A percentile compares a stretch with the other conserved stretches of the same genome.
phyloP scores from a whole-genome alignment of 1,140 invertebrate genomes.

The Papilio helenus region DNA sequence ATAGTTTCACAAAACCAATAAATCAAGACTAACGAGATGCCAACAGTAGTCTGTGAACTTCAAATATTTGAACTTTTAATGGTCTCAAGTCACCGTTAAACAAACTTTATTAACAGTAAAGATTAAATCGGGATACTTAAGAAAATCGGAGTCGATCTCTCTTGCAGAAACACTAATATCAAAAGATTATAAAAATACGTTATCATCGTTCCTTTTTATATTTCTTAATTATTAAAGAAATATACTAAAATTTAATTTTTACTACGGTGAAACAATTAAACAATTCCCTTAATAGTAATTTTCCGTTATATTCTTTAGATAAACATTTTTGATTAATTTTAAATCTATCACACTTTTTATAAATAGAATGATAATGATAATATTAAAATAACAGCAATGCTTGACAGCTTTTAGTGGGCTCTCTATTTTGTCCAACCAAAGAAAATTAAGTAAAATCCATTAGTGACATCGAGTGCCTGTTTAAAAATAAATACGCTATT shows the following conservation, averaged over 20 bases:
- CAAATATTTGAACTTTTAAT: slow-evolving; percentile 28
- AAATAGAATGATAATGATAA: background rate
- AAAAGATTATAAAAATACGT: background rate
- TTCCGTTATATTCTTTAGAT: background rate
- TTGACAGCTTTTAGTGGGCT: background rate
- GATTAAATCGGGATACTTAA: background rate
- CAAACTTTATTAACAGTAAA: slow-evolving; percentile 14
- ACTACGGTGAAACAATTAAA: no score
- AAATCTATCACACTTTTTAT: background rate
- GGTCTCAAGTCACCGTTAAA: background rate
- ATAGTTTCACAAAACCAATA: slow-evolving; percentile 13
- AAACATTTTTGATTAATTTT: background rate
- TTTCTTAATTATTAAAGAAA: no score
- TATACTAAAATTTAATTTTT: no score
- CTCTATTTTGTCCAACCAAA: background rate
- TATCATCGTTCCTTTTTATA: background rate
- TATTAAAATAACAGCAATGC: background rate
- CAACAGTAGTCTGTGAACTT: slow-evolving; percentile 18
- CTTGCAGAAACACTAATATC: background rate
- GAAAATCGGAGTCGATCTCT: background rate
- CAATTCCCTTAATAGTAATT: background rate
- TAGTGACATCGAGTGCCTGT: background rate
- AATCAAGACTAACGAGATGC: slow-evolving; percentile 7
- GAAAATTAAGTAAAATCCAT: background rate
- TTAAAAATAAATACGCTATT: background rate